Percentiles rank a stretch among this genome's conserved stretches.
Evolutionary conservation across 23 tunicate genomes (phyloP).

Genomic region (Oikopleura dioica): DNA sequence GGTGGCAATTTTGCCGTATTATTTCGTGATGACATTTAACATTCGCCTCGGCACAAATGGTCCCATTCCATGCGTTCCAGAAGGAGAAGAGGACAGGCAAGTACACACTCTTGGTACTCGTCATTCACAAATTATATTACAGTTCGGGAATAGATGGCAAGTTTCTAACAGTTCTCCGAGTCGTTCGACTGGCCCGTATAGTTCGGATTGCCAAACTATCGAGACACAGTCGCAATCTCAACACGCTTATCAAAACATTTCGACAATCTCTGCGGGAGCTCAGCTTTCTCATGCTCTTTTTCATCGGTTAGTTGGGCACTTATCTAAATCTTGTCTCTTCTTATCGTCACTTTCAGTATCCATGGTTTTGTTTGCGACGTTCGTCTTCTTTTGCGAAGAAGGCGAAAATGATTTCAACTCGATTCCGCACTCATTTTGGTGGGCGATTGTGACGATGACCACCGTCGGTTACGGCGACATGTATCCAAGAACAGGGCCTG

Average conservation of each 20-base stretch:
- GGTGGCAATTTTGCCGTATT: constrained; percentile 77
- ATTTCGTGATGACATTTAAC: constrained; percentile 29
- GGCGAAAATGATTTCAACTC: not conserved
- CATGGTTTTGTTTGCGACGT: constrained; percentile 1
- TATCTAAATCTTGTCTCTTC: no score
- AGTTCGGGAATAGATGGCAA: no score
- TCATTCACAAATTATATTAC: no score
- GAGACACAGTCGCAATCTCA: not conserved
- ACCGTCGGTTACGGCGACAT: constrained; percentile 16
- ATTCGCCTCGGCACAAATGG: not conserved
- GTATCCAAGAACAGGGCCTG: not conserved
- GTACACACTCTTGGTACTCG: no score
- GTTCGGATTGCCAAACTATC: constrained; percentile 4
- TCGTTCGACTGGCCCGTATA: constrained; percentile 10
- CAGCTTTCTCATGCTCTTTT: constrained; percentile 8
- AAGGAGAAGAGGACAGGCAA: no score
- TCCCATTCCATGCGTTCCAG: no score
- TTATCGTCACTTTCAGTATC: no score
- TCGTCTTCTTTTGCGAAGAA: not conserved
- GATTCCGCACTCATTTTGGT: constrained; percentile 89
- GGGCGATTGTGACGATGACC: constrained; percentile 99
- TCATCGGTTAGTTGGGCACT: no score
- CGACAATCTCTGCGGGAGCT: not conserved
- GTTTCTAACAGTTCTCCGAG: not conserved
- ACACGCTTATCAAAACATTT: not conserved